Conservation (phyloP, 2,113 vertebrate genomes). For the Podarcis raffonei region DNA sequence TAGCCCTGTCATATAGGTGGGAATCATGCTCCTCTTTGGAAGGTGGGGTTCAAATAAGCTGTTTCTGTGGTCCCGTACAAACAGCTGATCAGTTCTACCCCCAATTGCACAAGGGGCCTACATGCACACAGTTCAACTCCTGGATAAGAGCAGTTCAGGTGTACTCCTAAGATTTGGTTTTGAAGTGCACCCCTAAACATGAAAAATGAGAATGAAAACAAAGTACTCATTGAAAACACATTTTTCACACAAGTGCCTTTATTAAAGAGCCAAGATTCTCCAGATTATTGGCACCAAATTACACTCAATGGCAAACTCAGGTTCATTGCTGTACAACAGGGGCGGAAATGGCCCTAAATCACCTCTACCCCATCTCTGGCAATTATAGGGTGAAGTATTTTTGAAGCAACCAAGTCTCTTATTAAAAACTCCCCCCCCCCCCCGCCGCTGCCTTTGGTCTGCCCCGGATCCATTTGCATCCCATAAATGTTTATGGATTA, state of each 20-base stretch:
- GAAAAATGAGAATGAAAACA: neutral
- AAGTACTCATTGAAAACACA: neutral
- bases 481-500: slow-evolving; percentile 12
- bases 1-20: neutral
- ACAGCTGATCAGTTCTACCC: neutral
- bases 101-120: no score
- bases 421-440: neutral
- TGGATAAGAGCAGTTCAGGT: neutral
- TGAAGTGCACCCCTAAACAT: neutral
- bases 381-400: neutral
- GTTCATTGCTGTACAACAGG: neutral
- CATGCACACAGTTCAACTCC: no score
- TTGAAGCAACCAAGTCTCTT: neutral
- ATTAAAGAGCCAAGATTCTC: neutral
- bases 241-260: neutral
- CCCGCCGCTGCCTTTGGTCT: neutral
- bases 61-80: neutral
- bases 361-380: neutral
- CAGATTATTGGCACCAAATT: no score
- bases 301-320: neutral
- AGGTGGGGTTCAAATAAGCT: neutral
- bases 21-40: neutral
- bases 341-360: neutral
- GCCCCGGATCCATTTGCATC: neutral
- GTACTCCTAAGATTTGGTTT: neutral